Conservation (phyloP, 2,797 vertebrate genomes). For the Characodon lateralis region DNA sequence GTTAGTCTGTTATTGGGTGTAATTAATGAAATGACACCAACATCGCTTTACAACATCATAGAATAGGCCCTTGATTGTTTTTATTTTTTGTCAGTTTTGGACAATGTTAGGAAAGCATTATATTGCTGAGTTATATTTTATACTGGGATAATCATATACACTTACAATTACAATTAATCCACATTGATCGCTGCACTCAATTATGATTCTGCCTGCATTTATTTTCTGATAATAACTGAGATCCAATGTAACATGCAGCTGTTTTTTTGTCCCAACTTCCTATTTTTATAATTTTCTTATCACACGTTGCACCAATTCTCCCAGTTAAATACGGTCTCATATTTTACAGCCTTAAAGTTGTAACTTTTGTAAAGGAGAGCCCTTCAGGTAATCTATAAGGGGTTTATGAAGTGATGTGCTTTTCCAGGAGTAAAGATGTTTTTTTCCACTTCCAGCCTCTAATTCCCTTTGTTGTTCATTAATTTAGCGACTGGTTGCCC, state of each 20-base stretch:
- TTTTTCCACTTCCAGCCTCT: slow-evolving; percentile 33
- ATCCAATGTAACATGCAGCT: too few species aligned
- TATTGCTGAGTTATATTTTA: not conserved
- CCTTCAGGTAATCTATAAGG: slow-evolving; percentile 16
- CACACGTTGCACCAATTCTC: not conserved
- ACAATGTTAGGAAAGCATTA: not conserved
- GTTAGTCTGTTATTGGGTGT: too few species aligned
- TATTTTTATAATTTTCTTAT: not conserved
- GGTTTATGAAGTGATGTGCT: slow-evolving; percentile 42
- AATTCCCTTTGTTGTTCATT: slow-evolving; percentile 63
- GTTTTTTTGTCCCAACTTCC: not conserved
- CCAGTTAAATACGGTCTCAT: not conserved
- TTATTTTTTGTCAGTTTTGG: too few species aligned
- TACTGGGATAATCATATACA: not conserved
- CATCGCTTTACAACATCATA: not conserved
- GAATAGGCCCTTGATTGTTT: too few species aligned
- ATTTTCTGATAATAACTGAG: too few species aligned
- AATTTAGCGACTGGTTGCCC: slow-evolving; percentile 30
- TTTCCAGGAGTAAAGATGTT: slow-evolving; percentile 44
- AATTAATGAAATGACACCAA: too few species aligned
- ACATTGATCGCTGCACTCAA: too few species aligned
- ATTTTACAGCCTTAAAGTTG: slow-evolving; percentile 30
- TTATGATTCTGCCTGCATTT: too few species aligned
- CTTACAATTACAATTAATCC: too few species aligned
- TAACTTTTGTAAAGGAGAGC: slow-evolving; percentile 15